These are phyloP conservation scores for Pocillopora grandis DNA, from an alignment of 92 coral and sea anemone genomes.

Conservation along the genomic window DNA sequence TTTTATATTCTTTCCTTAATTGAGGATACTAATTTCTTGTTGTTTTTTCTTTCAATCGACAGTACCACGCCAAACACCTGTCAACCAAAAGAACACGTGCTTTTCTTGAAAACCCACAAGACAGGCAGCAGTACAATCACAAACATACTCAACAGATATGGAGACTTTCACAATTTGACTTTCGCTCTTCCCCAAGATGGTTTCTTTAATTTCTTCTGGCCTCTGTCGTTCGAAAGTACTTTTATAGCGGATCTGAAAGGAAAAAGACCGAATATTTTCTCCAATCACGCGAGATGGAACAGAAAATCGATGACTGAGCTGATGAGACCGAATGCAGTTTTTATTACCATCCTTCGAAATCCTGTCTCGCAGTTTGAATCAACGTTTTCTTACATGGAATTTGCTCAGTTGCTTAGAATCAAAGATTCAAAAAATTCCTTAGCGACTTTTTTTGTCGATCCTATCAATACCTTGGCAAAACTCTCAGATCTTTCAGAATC, in stretches of 20 bases:
- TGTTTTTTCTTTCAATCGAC: neutral
- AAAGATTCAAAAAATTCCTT: slow-evolving; percentile 20
- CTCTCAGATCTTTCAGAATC: slow-evolving; percentile 13
- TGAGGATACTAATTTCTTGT: neutral
- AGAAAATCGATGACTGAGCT: slow-evolving; percentile 16
- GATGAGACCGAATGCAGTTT: slow-evolving; percentile 29
- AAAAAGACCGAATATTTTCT: slow-evolving; percentile 47
- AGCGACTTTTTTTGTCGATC: slow-evolving; percentile 40
- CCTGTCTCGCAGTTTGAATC: slow-evolving; percentile 66
- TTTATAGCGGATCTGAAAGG: slow-evolving; percentile 20
- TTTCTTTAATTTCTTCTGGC: slow-evolving; percentile 62
- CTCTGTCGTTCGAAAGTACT: slow-evolving; percentile 50
- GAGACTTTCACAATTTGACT: slow-evolving; percentile 42
- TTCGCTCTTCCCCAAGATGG: slow-evolving; percentile 61
- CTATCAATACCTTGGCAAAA: slow-evolving; percentile 22
- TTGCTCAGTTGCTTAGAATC: slow-evolving; percentile 31
- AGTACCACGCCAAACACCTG: slow-evolving; percentile 14
- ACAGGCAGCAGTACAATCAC: slow-evolving; percentile 72
- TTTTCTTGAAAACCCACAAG: slow-evolving; percentile 69
- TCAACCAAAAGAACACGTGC: slow-evolving; percentile 40
- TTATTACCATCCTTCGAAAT: slow-evolving; percentile 60
- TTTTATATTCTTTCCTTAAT: neutral
- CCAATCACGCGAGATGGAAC: slow-evolving; percentile 62
- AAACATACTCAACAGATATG: slow-evolving; percentile 64
- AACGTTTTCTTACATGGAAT: slow-evolving; percentile 57